Percentiles rank a stretch among this genome's conserved stretches.
These are phyloP conservation scores for Chaetogeoica ovagalla DNA, from an alignment of 2,888 invertebrate genomes.

Conservation along the genomic window DNA sequence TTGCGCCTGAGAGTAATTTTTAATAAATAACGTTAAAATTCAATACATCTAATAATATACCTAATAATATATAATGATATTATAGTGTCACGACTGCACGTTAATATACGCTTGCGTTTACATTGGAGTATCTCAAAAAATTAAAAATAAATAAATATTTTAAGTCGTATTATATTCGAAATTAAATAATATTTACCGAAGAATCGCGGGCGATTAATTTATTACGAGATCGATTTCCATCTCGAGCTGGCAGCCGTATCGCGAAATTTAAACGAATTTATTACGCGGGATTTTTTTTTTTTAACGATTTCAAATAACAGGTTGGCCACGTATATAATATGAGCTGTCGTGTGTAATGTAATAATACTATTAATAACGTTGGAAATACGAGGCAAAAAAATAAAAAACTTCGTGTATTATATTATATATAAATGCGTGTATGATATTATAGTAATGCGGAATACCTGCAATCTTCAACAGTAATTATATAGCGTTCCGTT, in stretches of 20 bases:
- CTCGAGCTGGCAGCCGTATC: not conserved
- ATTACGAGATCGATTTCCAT: slow-evolving; percentile 1
- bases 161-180: not conserved
- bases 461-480: not conserved
- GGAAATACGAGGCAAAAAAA: not conserved
- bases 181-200: not conserved
- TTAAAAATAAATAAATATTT: no score
- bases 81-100: not conserved
- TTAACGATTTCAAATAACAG: slow-evolving; percentile 40
- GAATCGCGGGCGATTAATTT: not conserved
- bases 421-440: no score
- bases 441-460: not conserved
- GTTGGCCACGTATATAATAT: not conserved
- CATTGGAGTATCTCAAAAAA: not conserved
- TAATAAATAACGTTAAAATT: no score
- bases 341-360: not conserved
- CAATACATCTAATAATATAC: not conserved
- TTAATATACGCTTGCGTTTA: not conserved
- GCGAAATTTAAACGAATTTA: not conserved
- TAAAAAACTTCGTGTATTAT: not conserved
- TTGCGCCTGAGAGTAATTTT: no score
- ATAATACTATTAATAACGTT: slow-evolving; percentile 23
- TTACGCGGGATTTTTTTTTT: not conserved
- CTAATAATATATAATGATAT: not conserved
- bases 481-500: slow-evolving; percentile 27